Base-by-base conservation (phyloP, 2,113 vertebrate genomes). In the Motacilla alba region DNA sequence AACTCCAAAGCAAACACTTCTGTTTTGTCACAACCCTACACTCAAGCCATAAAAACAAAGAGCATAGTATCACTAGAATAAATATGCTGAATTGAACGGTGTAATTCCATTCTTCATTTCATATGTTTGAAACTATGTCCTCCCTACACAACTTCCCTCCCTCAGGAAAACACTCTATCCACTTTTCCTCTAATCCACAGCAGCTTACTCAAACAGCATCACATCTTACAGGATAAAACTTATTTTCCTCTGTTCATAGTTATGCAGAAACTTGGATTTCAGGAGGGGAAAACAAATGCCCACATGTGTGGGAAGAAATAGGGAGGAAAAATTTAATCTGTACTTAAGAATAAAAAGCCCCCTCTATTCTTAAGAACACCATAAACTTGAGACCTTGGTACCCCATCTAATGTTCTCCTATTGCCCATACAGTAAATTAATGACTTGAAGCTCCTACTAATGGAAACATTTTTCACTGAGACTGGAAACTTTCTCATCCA, bases 391-490 rank as follows among this genome's bases (percentile, higher is more conserved):
- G 70, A 90, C 78, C 85, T 95, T 73, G 41, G 60, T 85, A 95
- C 37, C 67, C 86, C 77, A 87, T 39, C 62, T 93, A 67, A 87
- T 43, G 81, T 82, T 91, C 63, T 93, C 94, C 84, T 93, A 92
- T 77, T 89, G 96, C 73, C 68, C 95, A 90, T 85, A 95, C 43
- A 84, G 77, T 62, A 97, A 97, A 97, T 74, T 76, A 97, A 97
- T 93, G 95, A 87, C 95, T 97, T 94, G 87, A 91, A 97, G 93
- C 88, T 96, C 94, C 49, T 33, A 73, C 76, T 98, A 98, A 98
- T 97, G 90, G 96, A 91, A 96, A 91, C 72, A 97, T 98, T 96
- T 97, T 97, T 98, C 96, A 97, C 96, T 35, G 89, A 89, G 88
- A 95, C 55, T 96, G 89, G 90, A 87, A 98, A 97, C 86, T 94